Evolutionary conservation across 64 coral and sea anemone species (phyloP), one percentile per base, ranked within the genome.

Genomic region (Cladopsammia gracilis): DNA sequence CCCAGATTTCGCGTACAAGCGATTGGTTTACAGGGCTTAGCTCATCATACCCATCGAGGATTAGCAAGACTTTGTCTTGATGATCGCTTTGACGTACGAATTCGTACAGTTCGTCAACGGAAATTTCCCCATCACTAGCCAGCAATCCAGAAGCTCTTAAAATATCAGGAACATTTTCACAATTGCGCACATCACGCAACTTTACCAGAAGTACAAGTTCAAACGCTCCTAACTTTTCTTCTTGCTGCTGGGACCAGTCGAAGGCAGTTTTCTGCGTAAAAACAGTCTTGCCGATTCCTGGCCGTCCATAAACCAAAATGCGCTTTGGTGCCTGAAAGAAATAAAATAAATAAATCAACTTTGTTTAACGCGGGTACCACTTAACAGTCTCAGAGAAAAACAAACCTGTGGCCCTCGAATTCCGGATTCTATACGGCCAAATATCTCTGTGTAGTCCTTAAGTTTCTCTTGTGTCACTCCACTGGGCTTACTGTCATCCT

Each of bases 41-140:
- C 50, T 87, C 85, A 74, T 87, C 85, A 19, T 58, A 73, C 10
- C 85, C 85, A 73, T 87, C 85, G 11, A 72, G 72, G 18, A 87
- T 54, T 13, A 87, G 10, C 13, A 87, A 44, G 14, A 87, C 67
- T 53, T 87, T 87, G 15, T 58, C 85, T 54, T 87, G 85, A 73
- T 87, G 50, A 6, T 10, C 34, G 34, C 34, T 43, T 34, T 34
- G 14, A 57, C 10, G 22, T 13, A 87, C 71, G 42, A 74, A 87
- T 34, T 58, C 43, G 42, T 58, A 73, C 7, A 87, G 8, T 12
- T 6, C 51, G 4, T 87, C 85, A 51, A 73, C 42, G 4, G 68
- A 50, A 57, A 72, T 42, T 20, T 25, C 19, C 3, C 44, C 85
- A 19, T 74, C 85, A 43, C 69, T 26, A 57, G 68, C 49, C 50